These are phyloP conservation scores for Saguinus midas DNA, from an alignment of 2,113 vertebrate species.

Conservation along the genomic window DNA sequence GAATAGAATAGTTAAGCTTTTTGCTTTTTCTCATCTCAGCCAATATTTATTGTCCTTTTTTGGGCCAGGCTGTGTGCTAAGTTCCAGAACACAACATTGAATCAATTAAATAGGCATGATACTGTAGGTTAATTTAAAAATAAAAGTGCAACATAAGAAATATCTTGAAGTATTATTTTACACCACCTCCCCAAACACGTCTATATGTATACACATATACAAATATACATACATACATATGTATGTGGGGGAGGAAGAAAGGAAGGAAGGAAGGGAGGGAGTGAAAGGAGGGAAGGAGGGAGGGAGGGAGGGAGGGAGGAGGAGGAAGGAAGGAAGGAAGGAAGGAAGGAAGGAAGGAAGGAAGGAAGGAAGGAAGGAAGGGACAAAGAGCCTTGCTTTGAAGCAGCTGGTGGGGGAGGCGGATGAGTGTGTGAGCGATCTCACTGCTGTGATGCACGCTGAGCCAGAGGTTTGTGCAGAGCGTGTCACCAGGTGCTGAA, in stretches of 20 bases:
- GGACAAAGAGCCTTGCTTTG: not conserved
- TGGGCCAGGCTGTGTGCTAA: not conserved
- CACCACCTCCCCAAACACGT: not conserved
- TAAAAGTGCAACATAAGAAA: not conserved
- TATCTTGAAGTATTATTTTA: not conserved
- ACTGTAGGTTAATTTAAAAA: not conserved
- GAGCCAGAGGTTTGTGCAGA: not conserved
- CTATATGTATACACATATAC: not conserved
- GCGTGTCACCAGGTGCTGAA: not conserved
- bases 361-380: too few species aligned
- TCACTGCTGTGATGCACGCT: not conserved
- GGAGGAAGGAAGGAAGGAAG: fast-evolving
- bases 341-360: fast-evolving
- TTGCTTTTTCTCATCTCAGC: not conserved
- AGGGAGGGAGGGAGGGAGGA: fast-evolving
- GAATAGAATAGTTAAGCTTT: not conserved
- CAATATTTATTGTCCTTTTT: not conserved
- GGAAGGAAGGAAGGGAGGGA: too few species aligned
- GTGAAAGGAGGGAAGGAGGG: fast-evolving
- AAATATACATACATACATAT: not conserved
- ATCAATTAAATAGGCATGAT: not conserved
- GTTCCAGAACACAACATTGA: not conserved
- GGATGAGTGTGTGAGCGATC: not conserved
- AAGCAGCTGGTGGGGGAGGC: not conserved
- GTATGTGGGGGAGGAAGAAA: not conserved